Evolutionary conservation across 2,888 invertebrate species (phyloP).

Genomic region (Deilephila elpenor): DNA sequence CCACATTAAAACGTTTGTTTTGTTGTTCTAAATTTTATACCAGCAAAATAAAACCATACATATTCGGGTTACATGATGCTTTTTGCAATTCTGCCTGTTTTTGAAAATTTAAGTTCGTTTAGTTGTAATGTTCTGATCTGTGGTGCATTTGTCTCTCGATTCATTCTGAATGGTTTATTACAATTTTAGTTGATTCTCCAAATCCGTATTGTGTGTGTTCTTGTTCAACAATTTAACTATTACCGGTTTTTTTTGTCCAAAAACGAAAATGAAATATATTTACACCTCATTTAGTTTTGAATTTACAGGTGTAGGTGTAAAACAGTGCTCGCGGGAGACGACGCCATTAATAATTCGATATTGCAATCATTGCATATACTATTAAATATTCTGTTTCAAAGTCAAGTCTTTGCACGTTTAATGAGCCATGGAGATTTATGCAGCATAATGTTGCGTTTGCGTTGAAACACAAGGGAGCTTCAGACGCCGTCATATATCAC

Average conservation of each 20-base stretch:
- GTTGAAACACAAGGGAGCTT: conserved; percentile 45
- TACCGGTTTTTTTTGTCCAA: too few relatives aligned
- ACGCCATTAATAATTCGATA: not conserved
- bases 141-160: not conserved
- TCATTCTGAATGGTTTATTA: too few relatives aligned
- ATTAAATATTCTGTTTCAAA: conserved; percentile 19
- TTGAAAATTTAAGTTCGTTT: not conserved
- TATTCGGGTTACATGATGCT: conserved; percentile 10
- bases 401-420: not conserved
- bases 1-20: conserved; percentile 52
- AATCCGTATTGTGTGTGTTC: too few relatives aligned
- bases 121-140: not conserved
- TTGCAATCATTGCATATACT: not conserved
- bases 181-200: too few relatives aligned
- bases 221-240: too few relatives aligned
- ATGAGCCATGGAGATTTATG: conserved; percentile 1
- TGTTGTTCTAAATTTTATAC: conserved; percentile 40
- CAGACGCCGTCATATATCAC: conserved; percentile 52
- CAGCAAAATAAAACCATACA: conserved; percentile 12
- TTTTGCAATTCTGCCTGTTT: not conserved
- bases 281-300: too few relatives aligned
- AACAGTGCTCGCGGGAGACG: not conserved
- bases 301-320: not conserved
- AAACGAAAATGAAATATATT: too few relatives aligned
- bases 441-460: not conserved